phyloP scores from a whole-genome alignment of 2,888 invertebrate species.

The Endomychus coccineus region DNA sequence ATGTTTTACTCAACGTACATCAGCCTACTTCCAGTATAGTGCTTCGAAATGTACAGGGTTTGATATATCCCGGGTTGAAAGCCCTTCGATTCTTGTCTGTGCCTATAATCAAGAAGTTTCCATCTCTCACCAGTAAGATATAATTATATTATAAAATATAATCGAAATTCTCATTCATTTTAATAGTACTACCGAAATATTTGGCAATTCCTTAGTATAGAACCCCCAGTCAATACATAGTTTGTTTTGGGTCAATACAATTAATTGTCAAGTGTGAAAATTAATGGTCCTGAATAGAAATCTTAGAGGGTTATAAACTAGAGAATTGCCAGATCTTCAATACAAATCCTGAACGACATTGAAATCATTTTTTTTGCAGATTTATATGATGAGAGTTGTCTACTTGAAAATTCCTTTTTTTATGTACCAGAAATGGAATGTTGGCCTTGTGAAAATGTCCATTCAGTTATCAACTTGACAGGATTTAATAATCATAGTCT shows the following conservation, averaged over 20 bases:
- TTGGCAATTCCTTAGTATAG: too few relatives aligned
- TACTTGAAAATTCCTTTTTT: slow-evolving; percentile 78
- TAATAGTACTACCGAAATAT: too few relatives aligned
- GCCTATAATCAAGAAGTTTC: slow-evolving; percentile 68
- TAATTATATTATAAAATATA: background rate
- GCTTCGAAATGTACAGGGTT: slow-evolving; percentile 67
- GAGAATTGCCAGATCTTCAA: too few relatives aligned
- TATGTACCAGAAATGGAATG: slow-evolving; percentile 76
- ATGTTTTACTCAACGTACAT: slow-evolving; percentile 48
- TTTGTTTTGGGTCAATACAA: too few relatives aligned
- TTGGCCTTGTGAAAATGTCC: slow-evolving; percentile 70
- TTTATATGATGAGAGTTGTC: slow-evolving; percentile 73
- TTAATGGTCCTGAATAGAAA: too few relatives aligned
- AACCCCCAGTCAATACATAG: too few relatives aligned
- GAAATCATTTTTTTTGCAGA: slow-evolving; percentile 4
- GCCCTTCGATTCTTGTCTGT: slow-evolving; percentile 64
- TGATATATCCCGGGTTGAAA: slow-evolving; percentile 74
- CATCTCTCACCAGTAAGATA: slow-evolving; percentile 59
- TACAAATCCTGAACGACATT: too few relatives aligned
- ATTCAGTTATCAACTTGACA: slow-evolving; percentile 59
- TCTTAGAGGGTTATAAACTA: too few relatives aligned
- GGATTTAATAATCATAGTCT: slow-evolving; percentile 48
- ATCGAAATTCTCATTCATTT: too few relatives aligned
- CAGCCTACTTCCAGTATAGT: slow-evolving; percentile 59
- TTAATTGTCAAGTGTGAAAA: too few relatives aligned